Conservation (phyloP, 2,888 invertebrate genomes). For the Lobophora halterata region DNA sequence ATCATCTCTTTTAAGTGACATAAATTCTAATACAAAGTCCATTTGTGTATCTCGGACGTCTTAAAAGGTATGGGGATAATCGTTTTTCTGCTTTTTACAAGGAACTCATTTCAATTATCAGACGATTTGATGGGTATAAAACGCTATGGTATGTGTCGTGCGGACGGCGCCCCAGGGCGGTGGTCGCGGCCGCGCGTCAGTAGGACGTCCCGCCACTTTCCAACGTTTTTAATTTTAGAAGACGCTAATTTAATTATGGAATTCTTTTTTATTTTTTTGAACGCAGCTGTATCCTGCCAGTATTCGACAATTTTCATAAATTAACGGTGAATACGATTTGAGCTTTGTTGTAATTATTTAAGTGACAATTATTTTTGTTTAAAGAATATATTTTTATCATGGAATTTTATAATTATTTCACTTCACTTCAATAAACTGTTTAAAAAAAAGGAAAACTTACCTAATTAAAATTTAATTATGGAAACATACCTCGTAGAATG, state of each 20-base stretch:
- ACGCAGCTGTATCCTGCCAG: slow-evolving; percentile 70
- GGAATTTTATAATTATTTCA: too few species aligned
- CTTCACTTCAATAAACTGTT: too few species aligned
- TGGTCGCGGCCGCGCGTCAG: slow-evolving; percentile 34
- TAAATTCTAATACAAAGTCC: slow-evolving; percentile 81
- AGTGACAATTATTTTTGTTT: slow-evolving; percentile 32
- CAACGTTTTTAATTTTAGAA: slow-evolving; percentile 59
- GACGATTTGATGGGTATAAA: slow-evolving; percentile 76
- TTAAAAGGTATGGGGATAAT: slow-evolving; percentile 79
- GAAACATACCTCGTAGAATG: too few species aligned
- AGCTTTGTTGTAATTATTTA: slow-evolving; percentile 35
- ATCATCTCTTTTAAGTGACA: slow-evolving; percentile 79
- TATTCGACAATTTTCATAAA: slow-evolving; percentile 55
- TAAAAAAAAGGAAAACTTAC: background rate
- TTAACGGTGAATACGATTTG: slow-evolving; percentile 52
- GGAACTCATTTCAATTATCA: slow-evolving; percentile 81
- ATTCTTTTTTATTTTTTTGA: slow-evolving; percentile 50
- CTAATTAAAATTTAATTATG: too few species aligned
- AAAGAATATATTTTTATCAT: too few species aligned
- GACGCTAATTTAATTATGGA: slow-evolving; percentile 79
- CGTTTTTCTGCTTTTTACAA: slow-evolving; percentile 80
- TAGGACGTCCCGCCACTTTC: slow-evolving; percentile 56
- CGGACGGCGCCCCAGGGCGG: slow-evolving; percentile 70
- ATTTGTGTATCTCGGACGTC: slow-evolving; percentile 80
- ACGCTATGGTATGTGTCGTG: slow-evolving; percentile 71